phyloP scores from a whole-genome alignment of 92 coral and sea anemone species.

The Muricea muricata region DNA sequence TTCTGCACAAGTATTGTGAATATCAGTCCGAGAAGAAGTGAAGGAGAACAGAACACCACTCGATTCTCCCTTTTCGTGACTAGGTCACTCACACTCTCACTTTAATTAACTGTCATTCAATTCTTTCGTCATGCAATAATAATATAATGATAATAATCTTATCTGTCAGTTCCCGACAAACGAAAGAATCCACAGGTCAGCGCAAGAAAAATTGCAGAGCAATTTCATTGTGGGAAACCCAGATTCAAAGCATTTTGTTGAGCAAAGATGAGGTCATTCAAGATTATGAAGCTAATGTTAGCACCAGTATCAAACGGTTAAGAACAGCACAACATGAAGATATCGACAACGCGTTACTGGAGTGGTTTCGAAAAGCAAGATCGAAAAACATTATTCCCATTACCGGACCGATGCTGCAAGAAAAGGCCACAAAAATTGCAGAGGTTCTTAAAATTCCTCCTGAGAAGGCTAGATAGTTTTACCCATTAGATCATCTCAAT shows the following conservation, averaged over 20 bases:
- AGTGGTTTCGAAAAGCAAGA: conserved; percentile 44
- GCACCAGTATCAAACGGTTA: conserved; percentile 39
- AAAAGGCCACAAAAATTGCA: too few species aligned
- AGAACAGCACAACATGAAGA: conserved; percentile 45
- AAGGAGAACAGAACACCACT: too few species aligned
- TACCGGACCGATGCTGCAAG: conserved; percentile 44
- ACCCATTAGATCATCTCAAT: too few species aligned
- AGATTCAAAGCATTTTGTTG: too few species aligned
- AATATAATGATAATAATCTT: too few species aligned
- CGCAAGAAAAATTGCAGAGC: conserved; percentile 12
- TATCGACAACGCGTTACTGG: conserved; percentile 43
- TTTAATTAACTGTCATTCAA: too few species aligned
- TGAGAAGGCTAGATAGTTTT: conserved; percentile 55
- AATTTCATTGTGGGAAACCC: conserved; percentile 27
- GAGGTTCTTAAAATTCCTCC: conserved; percentile 53
- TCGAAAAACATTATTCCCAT: conserved; percentile 14
- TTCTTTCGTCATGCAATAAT: too few species aligned
- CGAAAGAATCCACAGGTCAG: conserved; percentile 45
- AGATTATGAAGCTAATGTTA: conserved; percentile 42
- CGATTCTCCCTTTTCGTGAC: too few species aligned
- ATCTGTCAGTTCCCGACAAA: too few species aligned
- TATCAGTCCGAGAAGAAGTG: too few species aligned
- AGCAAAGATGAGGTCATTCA: conserved; percentile 52
- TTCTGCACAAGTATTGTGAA: too few species aligned
- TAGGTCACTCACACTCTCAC: too few species aligned